These are phyloP conservation scores for Osedax fenrisi DNA, from an alignment of 2,888 invertebrate genomes.

Conservation along the genomic window DNA sequence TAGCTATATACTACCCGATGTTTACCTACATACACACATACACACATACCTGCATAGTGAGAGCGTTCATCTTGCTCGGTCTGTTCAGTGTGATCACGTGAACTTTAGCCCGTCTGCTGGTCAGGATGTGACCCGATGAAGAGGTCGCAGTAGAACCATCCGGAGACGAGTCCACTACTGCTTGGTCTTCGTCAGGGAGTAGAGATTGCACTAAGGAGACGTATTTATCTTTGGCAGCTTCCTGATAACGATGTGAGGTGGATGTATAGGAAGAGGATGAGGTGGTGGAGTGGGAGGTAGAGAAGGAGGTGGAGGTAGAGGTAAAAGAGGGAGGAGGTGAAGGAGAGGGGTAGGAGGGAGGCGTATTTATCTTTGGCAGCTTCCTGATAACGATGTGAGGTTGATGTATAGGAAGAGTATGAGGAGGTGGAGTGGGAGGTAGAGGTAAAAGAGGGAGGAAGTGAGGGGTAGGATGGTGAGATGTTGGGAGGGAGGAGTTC, in stretches of 20 bases:
- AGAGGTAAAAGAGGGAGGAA: too few relatives aligned
- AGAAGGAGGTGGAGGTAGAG: too few relatives aligned
- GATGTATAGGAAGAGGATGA: too few relatives aligned
- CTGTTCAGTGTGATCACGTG: slow-evolving; percentile 58
- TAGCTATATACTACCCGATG: too few relatives aligned
- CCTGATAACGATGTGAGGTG: too few relatives aligned
- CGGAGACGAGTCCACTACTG: neutral
- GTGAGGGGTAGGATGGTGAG: too few relatives aligned
- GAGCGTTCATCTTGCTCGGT: slow-evolving; percentile 69
- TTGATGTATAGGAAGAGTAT: too few relatives aligned
- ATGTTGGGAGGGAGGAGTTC: neutral
- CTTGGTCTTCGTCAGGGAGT: neutral
- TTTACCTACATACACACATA: too few relatives aligned
- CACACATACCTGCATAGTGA: slow-evolving; percentile 55
- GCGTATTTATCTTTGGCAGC: neutral
- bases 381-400: too few relatives aligned
- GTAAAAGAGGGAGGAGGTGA: too few relatives aligned
- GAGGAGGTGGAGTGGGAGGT: too few relatives aligned
- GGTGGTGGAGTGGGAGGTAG: too few relatives aligned
- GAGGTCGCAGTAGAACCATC: neutral
- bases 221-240: neutral
- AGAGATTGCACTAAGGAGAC: neutral
- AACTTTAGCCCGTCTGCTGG: slow-evolving; percentile 35
- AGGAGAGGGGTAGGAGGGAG: neutral
- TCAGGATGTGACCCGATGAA: neutral